phyloP scores from a whole-genome alignment of 2,888 invertebrate genomes.

The Exocentrus adspersus region DNA sequence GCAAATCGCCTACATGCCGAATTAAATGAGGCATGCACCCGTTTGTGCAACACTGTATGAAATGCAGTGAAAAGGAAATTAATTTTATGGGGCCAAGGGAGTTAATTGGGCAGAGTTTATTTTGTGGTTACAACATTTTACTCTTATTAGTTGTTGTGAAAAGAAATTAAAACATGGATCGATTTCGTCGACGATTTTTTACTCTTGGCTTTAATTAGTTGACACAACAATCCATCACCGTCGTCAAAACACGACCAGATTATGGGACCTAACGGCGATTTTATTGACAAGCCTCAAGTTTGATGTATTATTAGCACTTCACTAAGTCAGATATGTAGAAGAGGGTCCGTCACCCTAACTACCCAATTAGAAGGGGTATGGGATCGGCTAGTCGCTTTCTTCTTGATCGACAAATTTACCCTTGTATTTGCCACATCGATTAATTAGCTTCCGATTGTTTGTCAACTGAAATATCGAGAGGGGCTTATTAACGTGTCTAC shows the following conservation, averaged over 20 bases:
- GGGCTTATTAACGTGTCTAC: too few species aligned
- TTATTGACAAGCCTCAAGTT: slow-evolving; percentile 3
- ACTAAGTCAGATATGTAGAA: slow-evolving; percentile 23
- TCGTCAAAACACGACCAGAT: slow-evolving; percentile 10
- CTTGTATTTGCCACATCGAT: slow-evolving; percentile 1
- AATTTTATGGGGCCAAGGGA: too few species aligned
- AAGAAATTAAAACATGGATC: too few species aligned
- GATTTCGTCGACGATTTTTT: too few species aligned
- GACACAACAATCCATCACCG: slow-evolving; percentile 10
- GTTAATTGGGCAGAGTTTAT: too few species aligned
- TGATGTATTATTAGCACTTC: slow-evolving; percentile 26
- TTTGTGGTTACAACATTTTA: too few species aligned
- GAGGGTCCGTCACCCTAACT: slow-evolving; percentile 21
- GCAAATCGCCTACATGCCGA: too few species aligned
- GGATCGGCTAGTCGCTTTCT: slow-evolving; percentile 2
- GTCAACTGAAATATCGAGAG: neutral
- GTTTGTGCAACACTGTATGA: too few species aligned
- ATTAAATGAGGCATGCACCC: too few species aligned
- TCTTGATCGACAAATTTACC: slow-evolving; percentile 19
- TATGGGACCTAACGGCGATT: neutral
- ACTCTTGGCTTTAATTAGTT: neutral
- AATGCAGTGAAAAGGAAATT: too few species aligned
- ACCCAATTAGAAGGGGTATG: slow-evolving; percentile 16
- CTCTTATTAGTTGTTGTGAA: too few species aligned
- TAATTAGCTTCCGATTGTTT: neutral